phyloP scores from a whole-genome alignment of 2,888 invertebrate species.

The Parapristionchus giblindavisi region DNA sequence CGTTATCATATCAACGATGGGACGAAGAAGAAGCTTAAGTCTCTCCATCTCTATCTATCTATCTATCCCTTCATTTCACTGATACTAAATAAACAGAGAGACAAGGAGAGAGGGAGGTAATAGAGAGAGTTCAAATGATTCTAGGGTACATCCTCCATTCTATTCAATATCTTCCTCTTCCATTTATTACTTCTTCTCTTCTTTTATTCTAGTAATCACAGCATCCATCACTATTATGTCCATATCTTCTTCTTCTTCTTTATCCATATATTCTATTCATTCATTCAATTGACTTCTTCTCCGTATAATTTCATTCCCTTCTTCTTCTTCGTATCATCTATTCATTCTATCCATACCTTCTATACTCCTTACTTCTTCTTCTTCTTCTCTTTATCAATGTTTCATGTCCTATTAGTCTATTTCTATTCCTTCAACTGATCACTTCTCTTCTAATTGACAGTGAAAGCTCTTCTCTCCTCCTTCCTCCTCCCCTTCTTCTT shows the following conservation, averaged over 20 bases:
- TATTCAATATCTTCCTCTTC: neutral
- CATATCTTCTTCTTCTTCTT: constrained; percentile 5
- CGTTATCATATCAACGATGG: too few species aligned
- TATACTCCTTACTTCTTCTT: neutral
- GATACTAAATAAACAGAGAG: constrained; percentile 35
- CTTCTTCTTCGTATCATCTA: neutral
- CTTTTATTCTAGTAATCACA: too few species aligned
- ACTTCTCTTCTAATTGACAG: constrained; percentile 23
- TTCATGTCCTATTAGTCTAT: neutral
- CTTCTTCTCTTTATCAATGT: constrained; percentile 12
- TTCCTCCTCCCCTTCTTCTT: neutral
- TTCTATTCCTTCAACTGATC: neutral
- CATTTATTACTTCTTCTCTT: constrained; percentile 4
- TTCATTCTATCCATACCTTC: neutral
- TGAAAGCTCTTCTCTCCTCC: constrained; percentile 11
- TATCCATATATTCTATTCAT: too few species aligned
- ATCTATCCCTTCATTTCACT: constrained; percentile 1
- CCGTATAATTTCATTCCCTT: neutral
- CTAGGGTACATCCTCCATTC: neutral
- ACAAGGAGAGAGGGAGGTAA: constrained; percentile 18
- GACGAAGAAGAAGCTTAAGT: too few species aligned
- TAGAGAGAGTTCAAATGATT: constrained; percentile 8
- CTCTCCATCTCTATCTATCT: too few species aligned
- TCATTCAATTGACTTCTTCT: neutral
- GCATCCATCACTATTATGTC: constrained; percentile 18